Conservation (phyloP, 2,113 vertebrate species). For the Nerophis ophidion region DNA sequence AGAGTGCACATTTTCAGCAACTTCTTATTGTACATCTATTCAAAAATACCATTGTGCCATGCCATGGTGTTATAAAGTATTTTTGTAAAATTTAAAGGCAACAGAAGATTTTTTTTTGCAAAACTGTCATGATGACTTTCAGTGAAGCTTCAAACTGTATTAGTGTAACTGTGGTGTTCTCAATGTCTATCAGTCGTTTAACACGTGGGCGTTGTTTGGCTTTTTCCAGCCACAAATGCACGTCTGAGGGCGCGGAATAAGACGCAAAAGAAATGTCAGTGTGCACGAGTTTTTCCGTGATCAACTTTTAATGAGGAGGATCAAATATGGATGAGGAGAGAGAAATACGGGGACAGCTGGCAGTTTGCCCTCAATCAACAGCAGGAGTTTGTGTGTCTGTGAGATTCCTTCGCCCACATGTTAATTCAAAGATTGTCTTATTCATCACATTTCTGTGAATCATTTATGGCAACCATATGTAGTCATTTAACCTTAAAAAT, state of each 20-base stretch:
- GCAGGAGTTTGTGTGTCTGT: slow-evolving; percentile 10
- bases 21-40: no score
- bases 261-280: slow-evolving; percentile 41
- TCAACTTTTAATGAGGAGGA: slow-evolving; percentile 63
- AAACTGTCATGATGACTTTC: no score
- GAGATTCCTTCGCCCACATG: background rate
- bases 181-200: background rate
- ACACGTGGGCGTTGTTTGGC: background rate
- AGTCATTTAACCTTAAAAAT: background rate
- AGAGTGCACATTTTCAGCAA: no score
- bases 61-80: no score
- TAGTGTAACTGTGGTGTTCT: background rate
- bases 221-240: no score
- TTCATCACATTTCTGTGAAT: background rate
- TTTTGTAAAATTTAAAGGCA: no score
- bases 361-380: slow-evolving; percentile 38
- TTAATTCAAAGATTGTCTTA: background rate
- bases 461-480: background rate
- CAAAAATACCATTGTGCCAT: no score
- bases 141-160: no score
- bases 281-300: slow-evolving; percentile 47
- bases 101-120: no score
- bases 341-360: slow-evolving; percentile 43
- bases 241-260: slow-evolving; percentile 11
- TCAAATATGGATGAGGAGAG: slow-evolving; percentile 61